Evolutionary conservation across 2,113 vertebrate genomes (phyloP).

Genomic region (Penelope pileata): DNA sequence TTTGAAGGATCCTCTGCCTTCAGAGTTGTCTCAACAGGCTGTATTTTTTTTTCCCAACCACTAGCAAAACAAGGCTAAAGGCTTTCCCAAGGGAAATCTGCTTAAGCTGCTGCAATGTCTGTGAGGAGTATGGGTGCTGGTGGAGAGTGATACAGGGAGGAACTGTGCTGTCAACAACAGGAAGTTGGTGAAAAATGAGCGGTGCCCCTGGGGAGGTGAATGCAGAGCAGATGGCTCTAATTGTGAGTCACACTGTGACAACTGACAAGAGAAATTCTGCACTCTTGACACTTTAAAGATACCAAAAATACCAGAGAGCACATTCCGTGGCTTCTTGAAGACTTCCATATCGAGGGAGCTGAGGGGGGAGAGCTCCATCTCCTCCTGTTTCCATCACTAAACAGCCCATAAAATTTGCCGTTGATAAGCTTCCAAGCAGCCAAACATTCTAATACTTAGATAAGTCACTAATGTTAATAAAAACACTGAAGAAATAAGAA

Average conservation of each 20-base stretch:
- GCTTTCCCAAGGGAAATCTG: slow-evolving; percentile 68
- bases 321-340: slow-evolving; percentile 80
- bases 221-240: slow-evolving; percentile 82
- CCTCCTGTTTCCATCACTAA: slow-evolving; percentile 71
- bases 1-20: not conserved
- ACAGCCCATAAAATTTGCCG: slow-evolving; percentile 71
- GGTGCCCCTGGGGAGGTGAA: slow-evolving; percentile 74
- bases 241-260: slow-evolving; percentile 80
- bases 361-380: slow-evolving; percentile 44
- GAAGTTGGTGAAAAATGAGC: slow-evolving; percentile 83
- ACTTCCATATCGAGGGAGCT: slow-evolving; percentile 71
- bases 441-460: slow-evolving; percentile 60
- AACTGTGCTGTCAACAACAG: slow-evolving; percentile 87
- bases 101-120: slow-evolving; percentile 44
- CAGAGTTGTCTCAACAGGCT: slow-evolving; percentile 26
- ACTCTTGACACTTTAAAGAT: slow-evolving; percentile 83
- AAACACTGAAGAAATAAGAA: slow-evolving; percentile 42
- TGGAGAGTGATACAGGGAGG: slow-evolving; percentile 80
- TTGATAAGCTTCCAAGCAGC: slow-evolving; percentile 68
- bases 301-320: slow-evolving; percentile 79
- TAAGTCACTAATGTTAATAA: slow-evolving; percentile 70
- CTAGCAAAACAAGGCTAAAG: slow-evolving; percentile 49
- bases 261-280: slow-evolving; percentile 81
- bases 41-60: not conserved
- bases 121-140: slow-evolving; percentile 60